Evolutionary conservation across 2,113 vertebrate genomes (phyloP).

Genomic region (Clarias magur): DNA sequence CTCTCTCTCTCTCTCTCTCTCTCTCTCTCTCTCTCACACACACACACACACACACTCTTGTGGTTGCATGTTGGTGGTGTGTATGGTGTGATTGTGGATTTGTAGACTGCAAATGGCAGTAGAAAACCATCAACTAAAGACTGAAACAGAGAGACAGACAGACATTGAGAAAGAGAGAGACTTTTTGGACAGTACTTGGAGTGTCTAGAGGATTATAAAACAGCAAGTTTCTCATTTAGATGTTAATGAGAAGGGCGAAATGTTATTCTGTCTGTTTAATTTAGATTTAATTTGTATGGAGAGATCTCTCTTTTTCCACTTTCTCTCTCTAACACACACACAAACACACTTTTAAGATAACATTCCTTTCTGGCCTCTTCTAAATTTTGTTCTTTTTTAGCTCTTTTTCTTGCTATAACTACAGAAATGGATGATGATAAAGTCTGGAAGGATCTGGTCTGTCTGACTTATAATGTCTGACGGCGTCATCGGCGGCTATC

Average conservation of each 20-base stretch:
- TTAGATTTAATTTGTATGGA: slow-evolving; percentile 29
- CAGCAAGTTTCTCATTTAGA: slow-evolving; percentile 25
- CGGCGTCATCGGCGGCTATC: no score
- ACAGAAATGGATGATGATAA: background rate
- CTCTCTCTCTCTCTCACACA: no score
- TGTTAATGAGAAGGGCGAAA: slow-evolving; percentile 10
- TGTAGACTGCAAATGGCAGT: slow-evolving; percentile 36
- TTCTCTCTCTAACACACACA: slow-evolving; percentile 2
- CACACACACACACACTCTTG: background rate
- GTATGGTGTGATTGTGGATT: slow-evolving; percentile 29
- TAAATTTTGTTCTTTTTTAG: slow-evolving; percentile 12
- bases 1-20: background rate
- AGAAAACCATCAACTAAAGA: slow-evolving; percentile 21
- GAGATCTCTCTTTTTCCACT: background rate
- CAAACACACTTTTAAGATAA: background rate
- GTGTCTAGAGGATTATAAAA: slow-evolving; percentile 32
- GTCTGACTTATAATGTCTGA: no score
- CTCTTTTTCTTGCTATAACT: background rate
- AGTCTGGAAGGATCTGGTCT: background rate
- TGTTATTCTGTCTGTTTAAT: background rate
- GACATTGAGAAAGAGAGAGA: background rate
- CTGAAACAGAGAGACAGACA: background rate
- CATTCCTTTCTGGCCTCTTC: background rate
- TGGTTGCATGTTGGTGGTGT: slow-evolving; percentile 35
- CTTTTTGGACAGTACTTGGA: background rate